Conservation (phyloP, 2,113 vertebrate species). For the Notiomystis cincta region DNA sequence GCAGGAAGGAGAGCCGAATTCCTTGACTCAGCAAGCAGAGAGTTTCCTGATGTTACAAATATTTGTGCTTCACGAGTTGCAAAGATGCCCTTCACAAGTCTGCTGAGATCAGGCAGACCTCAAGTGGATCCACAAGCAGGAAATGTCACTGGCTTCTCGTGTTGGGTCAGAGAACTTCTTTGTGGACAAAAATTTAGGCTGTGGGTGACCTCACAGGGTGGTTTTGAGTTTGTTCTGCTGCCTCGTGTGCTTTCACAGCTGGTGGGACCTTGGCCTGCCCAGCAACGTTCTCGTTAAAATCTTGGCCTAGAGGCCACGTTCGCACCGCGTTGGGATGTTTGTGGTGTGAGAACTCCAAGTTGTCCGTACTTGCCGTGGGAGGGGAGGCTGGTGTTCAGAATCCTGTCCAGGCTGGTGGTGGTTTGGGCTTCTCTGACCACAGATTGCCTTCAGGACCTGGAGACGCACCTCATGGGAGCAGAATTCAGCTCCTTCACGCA, state of each 20-base stretch:
- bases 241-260: background rate
- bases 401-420: background rate
- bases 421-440: background rate
- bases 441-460: background rate
- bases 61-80: background rate
- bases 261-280: background rate
- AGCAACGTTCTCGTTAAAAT: background rate
- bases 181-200: background rate
- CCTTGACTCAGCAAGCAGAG: background rate
- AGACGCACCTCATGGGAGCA: rapidly evolving
- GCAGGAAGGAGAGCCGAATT: background rate
- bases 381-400: background rate
- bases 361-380: background rate
- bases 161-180: background rate
- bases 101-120: background rate
- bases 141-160: background rate
- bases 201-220: background rate
- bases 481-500: background rate
- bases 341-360: background rate
- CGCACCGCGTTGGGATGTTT: background rate
- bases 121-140: background rate
- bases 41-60: background rate
- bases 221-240: background rate
- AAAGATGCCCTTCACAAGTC: background rate
- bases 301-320: background rate